Conservation (phyloP, 2,888 invertebrate genomes). For the Chrysolina oricalcia region DNA sequence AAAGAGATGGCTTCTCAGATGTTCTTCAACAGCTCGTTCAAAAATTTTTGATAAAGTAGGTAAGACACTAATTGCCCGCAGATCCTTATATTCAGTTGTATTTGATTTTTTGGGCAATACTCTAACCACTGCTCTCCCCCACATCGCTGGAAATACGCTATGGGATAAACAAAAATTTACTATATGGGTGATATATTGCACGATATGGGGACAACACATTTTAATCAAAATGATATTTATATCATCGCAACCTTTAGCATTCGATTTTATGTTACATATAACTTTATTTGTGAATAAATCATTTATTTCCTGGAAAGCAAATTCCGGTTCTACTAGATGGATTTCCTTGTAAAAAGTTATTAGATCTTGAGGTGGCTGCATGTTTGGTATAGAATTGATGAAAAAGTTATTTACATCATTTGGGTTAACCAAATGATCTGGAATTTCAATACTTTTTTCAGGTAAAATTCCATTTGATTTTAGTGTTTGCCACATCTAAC, state of each 20-base stretch:
- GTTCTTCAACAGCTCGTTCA: too few species aligned
- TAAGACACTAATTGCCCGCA: too few species aligned
- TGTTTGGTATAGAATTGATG: not conserved
- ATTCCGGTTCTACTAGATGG: slow-evolving; percentile 8
- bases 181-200: too few species aligned
- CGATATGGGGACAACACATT: slow-evolving; percentile 4
- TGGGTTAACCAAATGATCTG: too few species aligned
- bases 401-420: slow-evolving; percentile 10
- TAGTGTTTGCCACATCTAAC: slow-evolving; percentile 1
- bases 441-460: slow-evolving; percentile 7
- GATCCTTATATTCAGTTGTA: not conserved
- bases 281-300: too few species aligned
- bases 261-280: too few species aligned
- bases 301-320: too few species aligned
- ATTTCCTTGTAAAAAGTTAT: slow-evolving; percentile 17
- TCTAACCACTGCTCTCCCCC: slow-evolving; percentile 17
- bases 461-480: not conserved
- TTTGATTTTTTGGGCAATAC: slow-evolving; percentile 16
- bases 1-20: too few species aligned
- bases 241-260: too few species aligned
- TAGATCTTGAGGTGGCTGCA: not conserved
- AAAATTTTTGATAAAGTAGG: too few species aligned
- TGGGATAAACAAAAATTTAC: slow-evolving; percentile 6
- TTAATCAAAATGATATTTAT: too few species aligned
- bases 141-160: slow-evolving; percentile 23